phyloP scores from a whole-genome alignment of 2,113 vertebrate genomes.

The Urocitellus parryii region DNA sequence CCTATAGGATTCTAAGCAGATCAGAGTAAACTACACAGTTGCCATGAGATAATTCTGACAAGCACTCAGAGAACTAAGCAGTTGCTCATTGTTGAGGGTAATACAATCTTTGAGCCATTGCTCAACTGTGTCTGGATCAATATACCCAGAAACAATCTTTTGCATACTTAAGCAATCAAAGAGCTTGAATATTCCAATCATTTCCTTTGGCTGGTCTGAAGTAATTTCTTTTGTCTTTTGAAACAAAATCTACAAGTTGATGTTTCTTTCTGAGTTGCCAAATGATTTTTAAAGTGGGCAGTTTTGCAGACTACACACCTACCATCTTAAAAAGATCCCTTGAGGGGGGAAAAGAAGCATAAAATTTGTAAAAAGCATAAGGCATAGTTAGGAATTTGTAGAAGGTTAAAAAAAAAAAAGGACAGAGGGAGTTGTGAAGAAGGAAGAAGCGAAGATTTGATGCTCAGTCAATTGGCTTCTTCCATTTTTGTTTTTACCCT shows the following conservation, averaged over 20 bases:
- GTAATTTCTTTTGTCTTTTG: conserved; percentile 47
- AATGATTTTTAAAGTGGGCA: neutral
- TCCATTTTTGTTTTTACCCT: neutral
- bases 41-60: neutral
- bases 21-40: neutral
- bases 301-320: neutral
- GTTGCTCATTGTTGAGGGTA: neutral
- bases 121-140: neutral
- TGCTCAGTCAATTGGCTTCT: neutral
- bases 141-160: neutral
- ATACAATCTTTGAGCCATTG: neutral
- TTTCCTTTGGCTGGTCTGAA: conserved; percentile 33
- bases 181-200: neutral
- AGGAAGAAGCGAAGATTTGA: neutral
- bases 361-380: neutral
- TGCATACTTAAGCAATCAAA: neutral
- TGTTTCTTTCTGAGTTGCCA: conserved; percentile 6
- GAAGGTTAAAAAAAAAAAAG: neutral
- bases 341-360: neutral
- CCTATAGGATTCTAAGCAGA: neutral
- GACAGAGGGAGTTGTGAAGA: neutral
- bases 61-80: neutral
- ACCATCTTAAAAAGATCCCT: neutral
- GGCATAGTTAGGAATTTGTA: neutral
- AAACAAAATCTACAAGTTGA: neutral